A percentile compares a stretch with the other conserved stretches of the same genome.
Evolutionary conservation across 2,888 invertebrate species (phyloP).

Genomic region (Pandemis corylana): DNA sequence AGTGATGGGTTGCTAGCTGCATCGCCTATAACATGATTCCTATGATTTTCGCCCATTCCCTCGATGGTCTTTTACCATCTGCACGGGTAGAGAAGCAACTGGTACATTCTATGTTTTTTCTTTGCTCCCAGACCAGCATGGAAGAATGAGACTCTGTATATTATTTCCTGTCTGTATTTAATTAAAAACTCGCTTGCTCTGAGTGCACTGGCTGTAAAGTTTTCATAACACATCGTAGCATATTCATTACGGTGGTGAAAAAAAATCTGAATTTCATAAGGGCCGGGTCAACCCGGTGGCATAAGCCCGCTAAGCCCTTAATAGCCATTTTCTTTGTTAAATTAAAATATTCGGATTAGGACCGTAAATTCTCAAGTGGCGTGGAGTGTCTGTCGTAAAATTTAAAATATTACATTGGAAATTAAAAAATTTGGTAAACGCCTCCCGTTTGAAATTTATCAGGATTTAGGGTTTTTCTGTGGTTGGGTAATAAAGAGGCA

Average conservation of each 20-base stretch:
- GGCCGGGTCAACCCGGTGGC: not conserved
- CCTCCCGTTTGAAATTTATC: not conserved
- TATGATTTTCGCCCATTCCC: too few species aligned
- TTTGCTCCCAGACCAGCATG: too few species aligned
- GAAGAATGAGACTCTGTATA: too few species aligned
- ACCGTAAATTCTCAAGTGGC: slow-evolving; percentile 34
- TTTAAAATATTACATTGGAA: slow-evolving; percentile 29
- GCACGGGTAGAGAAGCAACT: too few species aligned
- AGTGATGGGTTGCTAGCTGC: too few species aligned
- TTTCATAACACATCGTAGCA: not conserved
- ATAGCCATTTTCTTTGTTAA: slow-evolving; percentile 29
- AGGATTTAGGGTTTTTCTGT: not conserved
- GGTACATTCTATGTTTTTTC: too few species aligned
- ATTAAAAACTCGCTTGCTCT: too few species aligned
- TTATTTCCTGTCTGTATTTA: too few species aligned
- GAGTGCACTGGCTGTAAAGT: not conserved
- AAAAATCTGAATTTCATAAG: slow-evolving; percentile 13
- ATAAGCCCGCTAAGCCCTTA: slow-evolving; percentile 14
- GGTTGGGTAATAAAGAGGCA: too few species aligned
- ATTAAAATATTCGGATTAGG: slow-evolving; percentile 30
- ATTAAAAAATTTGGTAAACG: slow-evolving; percentile 13
- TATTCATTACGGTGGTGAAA: not conserved
- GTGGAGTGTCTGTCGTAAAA: slow-evolving; percentile 20
- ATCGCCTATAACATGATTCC: too few species aligned
- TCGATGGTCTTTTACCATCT: too few species aligned